phyloP scores from a whole-genome alignment of 1,140 invertebrate genomes.

The Monochamus saltuarius region DNA sequence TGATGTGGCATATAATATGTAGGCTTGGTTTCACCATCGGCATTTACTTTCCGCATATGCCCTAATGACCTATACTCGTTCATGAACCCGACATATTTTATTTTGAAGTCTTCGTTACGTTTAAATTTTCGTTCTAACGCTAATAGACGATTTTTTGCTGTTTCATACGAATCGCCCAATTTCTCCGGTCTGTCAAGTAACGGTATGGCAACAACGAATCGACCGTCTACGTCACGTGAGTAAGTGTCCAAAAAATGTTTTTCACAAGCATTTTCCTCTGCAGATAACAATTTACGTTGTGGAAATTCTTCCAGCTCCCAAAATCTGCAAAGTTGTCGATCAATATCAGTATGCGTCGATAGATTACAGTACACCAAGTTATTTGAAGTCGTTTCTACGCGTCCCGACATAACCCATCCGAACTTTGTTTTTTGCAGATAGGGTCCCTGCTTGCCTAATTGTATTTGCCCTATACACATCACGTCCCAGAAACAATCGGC shows the following conservation, averaged over 20 bases:
- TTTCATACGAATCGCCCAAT: no score
- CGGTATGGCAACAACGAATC: no score
- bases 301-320: constrained; percentile 11
- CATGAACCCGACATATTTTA: constrained; percentile 2
- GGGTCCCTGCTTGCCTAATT: background rate
- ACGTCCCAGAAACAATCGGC: background rate
- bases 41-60: background rate
- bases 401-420: background rate
- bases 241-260: background rate
- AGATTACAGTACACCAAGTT: no score
- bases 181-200: no score
- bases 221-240: no score
- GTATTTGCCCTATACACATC: constrained; percentile 6
- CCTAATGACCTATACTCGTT: constrained; percentile 9
- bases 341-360: background rate
- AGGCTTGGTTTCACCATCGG: background rate
- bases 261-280: background rate
- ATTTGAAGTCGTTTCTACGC: background rate
- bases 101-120: no score
- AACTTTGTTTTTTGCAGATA: constrained; percentile 6
- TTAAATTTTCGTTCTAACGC: no score
- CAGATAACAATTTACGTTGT: no score
- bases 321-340: constrained; percentile 2
- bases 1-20: constrained; percentile 52
- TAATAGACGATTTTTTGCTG: no score